phyloP scores from a whole-genome alignment of 2,888 invertebrate genomes.

The Teleogryllus oceanicus region DNA sequence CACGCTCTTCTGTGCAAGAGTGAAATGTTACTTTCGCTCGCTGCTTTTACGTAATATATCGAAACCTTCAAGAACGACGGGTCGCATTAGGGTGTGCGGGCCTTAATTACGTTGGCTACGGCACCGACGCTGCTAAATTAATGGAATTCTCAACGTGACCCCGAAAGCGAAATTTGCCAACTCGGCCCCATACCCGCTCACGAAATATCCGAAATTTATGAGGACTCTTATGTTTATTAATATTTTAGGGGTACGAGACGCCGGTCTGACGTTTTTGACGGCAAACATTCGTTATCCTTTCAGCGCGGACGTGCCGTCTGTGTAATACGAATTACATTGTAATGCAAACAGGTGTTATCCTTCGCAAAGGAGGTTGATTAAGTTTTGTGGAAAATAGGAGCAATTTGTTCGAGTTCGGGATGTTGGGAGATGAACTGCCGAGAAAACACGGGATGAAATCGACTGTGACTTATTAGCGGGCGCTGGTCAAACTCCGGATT shows the following conservation, averaged over 20 bases:
- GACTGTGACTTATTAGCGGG: no score
- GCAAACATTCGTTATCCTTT: no score
- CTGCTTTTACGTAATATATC: constrained; percentile 8
- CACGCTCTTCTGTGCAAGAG: background rate
- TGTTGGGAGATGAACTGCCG: background rate
- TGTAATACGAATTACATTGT: no score
- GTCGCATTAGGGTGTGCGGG: background rate
- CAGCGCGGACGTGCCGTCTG: no score
- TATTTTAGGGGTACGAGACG: background rate
- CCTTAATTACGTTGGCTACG: background rate
- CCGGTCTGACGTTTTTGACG: background rate
- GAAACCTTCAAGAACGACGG: background rate
- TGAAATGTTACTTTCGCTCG: background rate
- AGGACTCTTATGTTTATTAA: background rate
- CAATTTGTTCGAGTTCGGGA: background rate
- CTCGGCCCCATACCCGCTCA: background rate
- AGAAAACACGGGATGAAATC: no score
- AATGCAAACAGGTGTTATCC: background rate
- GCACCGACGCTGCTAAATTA: constrained; percentile 6
- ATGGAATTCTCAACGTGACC: background rate
- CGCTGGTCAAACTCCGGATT: no score
- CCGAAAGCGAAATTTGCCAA: background rate
- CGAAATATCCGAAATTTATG: background rate
- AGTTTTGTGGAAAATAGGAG: background rate
- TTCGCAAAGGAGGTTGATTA: background rate